Evolutionary conservation across 2,888 invertebrate genomes (phyloP), one percentile per base, ranked within the genome.

Genomic region (Arenicola marina): DNA sequence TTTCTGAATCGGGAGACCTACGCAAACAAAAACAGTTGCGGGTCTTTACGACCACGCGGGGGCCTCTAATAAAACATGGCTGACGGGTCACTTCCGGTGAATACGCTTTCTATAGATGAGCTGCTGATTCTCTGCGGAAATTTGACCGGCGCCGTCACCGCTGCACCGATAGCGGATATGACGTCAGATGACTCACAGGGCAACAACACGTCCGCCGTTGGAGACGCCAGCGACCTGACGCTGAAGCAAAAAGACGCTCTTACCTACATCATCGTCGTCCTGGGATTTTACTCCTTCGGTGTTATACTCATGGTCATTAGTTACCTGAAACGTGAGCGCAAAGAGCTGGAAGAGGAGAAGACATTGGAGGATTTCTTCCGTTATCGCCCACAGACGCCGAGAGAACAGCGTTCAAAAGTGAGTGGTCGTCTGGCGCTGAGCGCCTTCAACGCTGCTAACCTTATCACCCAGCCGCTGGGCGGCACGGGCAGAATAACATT

Each of bases 211-310:
- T n/a, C 48, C 18, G 24, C 48, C 11, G 18, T n/a, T 33, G 56
- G 29, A 33, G 34, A 33, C 32, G 53, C 21, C 4, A 24, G n/a
- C 34, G 34, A 21, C 43, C 15, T 21, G 21, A 21, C 24, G 38
- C n/a, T n/a, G n/a, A 24, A 21, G n/a, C 28, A 57, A 18, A 45
- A 29, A 18, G 45, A 57, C 46, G 57, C 57, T 2, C 46, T 57
- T 15, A n/a, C 46, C 29, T 57, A 57, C 32, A 57, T 57, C 57
- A 32, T 57, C 45, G 57, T 57, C 1, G 57, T 57, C 4, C 57
- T 57, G 28, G 57, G 57, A 1, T 57, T 57, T 32, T 57, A 57
- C 32, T 57, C 57, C 7, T 29, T 57, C 24, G 57, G 57, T n/a
- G 31, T 57, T 29, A 32, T 57, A 7, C 7, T 44, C 7, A n/a